phyloP scores from a whole-genome alignment of 2,888 invertebrate genomes.

The Lycia hirtaria region DNA sequence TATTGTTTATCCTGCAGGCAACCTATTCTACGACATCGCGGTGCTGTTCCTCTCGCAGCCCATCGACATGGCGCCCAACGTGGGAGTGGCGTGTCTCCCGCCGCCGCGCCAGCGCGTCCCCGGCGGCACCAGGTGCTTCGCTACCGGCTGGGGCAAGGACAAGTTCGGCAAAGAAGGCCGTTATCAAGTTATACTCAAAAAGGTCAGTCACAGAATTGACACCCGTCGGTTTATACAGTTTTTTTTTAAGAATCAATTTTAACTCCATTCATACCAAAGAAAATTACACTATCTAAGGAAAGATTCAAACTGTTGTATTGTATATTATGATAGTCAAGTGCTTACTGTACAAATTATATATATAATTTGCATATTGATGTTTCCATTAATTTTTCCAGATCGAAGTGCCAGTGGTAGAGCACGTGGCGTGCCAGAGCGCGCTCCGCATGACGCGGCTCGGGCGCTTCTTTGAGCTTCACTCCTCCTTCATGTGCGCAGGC shows the following conservation, averaged over 20 bases:
- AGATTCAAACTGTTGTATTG: no score
- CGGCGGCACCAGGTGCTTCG: conserved; percentile 84
- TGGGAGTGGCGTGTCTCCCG: conserved; percentile 89
- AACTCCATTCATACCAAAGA: no score
- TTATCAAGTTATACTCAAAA: conserved; percentile 88
- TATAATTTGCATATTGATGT: not conserved
- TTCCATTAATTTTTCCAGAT: no score
- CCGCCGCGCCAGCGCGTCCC: conserved; percentile 61
- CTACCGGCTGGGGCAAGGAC: conserved; percentile 92
- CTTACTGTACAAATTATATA: no score
- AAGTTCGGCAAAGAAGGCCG: conserved; percentile 86
- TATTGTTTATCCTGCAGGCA: conserved; percentile 65
- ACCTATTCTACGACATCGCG: conserved; percentile 91
- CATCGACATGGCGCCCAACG: conserved; percentile 86
- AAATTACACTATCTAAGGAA: no score
- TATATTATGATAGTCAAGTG: no score
- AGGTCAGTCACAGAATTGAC: conserved; percentile 53
- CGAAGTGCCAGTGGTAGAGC: conserved; percentile 89
- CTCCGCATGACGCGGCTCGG: conserved; percentile 89
- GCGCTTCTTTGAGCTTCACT: conserved; percentile 87
- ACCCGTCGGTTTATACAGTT: no score
- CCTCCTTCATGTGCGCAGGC: conserved; percentile 91
- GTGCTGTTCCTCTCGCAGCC: conserved; percentile 87
- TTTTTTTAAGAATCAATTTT: no score
- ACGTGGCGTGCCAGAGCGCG: conserved; percentile 64